These are phyloP conservation scores for Caenorhabditis zanzibari DNA, from an alignment of 2,888 invertebrate species.

Conservation along the genomic window DNA sequence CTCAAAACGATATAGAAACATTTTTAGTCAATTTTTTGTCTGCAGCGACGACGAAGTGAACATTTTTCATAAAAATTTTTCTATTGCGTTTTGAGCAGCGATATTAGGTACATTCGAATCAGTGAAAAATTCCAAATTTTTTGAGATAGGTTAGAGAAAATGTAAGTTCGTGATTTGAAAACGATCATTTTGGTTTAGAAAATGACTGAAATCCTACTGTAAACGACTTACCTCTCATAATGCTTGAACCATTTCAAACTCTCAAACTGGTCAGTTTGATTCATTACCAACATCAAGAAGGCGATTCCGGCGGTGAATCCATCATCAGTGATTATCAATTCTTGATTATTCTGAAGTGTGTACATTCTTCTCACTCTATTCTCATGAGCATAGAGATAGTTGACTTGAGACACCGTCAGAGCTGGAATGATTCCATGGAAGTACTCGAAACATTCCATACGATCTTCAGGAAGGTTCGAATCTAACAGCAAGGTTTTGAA, in stretches of 20 bases:
- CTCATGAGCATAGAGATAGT: conserved; percentile 93
- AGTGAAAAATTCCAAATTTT: too few relatives aligned
- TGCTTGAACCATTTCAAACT: conserved; percentile 42
- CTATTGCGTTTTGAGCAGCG: too few relatives aligned
- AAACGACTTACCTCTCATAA: conserved; percentile 28
- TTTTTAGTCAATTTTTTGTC: too few relatives aligned
- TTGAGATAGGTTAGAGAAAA: too few relatives aligned
- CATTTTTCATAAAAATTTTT: too few relatives aligned
- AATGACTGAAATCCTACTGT: not conserved
- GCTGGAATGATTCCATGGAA: conserved; percentile 96
- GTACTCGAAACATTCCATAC: conserved; percentile 87
- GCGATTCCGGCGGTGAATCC: conserved; percentile 94
- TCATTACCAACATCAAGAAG: conserved; percentile 35
- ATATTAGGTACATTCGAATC: too few relatives aligned
- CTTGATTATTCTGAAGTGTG: conserved; percentile 85
- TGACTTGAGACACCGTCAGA: conserved; percentile 93
- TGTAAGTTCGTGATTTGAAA: too few relatives aligned
- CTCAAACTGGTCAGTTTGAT: conserved; percentile 32
- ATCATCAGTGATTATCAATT: conserved; percentile 96
- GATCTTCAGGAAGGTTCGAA: conserved; percentile 3
- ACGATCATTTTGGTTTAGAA: too few relatives aligned
- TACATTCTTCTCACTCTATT: conserved; percentile 95
- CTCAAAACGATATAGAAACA: too few relatives aligned
- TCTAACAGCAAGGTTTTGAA: conserved; percentile 90
- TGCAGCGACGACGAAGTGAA: too few relatives aligned